Evolutionary conservation across 2,113 vertebrate genomes (phyloP), one percentile per base, ranked within the genome.

Genomic region (Salvator merianae): DNA sequence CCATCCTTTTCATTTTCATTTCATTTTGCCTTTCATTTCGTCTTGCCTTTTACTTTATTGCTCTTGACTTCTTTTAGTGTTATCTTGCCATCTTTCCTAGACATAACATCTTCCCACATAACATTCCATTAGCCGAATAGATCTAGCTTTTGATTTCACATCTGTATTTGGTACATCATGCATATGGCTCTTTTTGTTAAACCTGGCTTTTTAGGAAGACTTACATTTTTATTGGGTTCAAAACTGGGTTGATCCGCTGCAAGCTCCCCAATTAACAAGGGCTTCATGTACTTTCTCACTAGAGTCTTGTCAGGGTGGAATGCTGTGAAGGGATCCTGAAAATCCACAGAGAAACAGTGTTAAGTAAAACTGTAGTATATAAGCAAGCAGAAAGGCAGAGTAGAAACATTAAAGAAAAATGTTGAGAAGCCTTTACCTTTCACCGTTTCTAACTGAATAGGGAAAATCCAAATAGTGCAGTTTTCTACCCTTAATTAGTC

Each of bases 191-290:
- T 59, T 59, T 59, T 59, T 59, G 55, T 53, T 53, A 53, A 53
- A 53, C 16, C 24, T 8, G 8, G 13, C 3, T 80, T 62, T 79
- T 62, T 62, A 10, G 43, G 30, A 34, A 63, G 8, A 88, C 96
- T 97, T 84, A 97, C 97, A 0, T 96, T 96, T 93, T 97, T 97
- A 86, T 91, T 95, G 88, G 95, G 96, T 89, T 97, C 97, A 72
- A 95, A 93, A 90, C 95, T 97, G 87, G 97, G 96, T 32, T 97
- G 94, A 78, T 96, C 96, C 0, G 96, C 95, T 74, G 96, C 94
- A 88, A 97, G 94, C 10, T 97, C 96, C 34, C 97, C 97, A 66
- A 97, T 96, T 77, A 97, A 87, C 10, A 97, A 96, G 0, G 96
- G 89, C 2, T 36, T 93, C 95, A 97, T 95, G 74, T 96, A 95